A percentile compares a stretch with the other conserved stretches of the same genome.
Evolutionary conservation across 2,797 vertebrate species (phyloP).

Genomic region (Argyrosomus regius): DNA sequence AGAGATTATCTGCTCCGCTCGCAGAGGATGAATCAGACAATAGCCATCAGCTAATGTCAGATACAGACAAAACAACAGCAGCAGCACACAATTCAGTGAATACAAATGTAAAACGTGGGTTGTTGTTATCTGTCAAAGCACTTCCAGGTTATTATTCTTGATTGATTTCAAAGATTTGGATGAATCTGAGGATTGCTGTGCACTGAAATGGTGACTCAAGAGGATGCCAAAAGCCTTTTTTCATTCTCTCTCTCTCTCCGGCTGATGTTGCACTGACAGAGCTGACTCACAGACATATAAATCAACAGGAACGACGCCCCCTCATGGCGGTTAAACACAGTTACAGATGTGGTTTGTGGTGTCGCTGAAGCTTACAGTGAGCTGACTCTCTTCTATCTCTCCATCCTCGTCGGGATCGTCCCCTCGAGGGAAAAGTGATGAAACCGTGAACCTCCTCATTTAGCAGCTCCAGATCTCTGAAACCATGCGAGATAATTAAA

Average conservation of each 20-base stretch:
- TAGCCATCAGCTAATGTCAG: slow-evolving; percentile 28
- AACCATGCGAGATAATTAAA: slow-evolving; percentile 19
- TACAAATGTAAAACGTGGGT: slow-evolving; percentile 3
- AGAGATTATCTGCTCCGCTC: slow-evolving; percentile 58
- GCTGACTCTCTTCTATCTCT: slow-evolving; percentile 4
- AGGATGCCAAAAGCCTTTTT: slow-evolving; percentile 26
- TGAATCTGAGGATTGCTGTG: not conserved
- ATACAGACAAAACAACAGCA: not conserved
- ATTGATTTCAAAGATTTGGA: slow-evolving; percentile 14
- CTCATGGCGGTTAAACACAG: slow-evolving; percentile 26
- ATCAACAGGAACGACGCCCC: slow-evolving; percentile 24
- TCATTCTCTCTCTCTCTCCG: not conserved
- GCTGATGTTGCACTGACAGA: slow-evolving; percentile 12
- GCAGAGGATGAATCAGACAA: slow-evolving; percentile 42
- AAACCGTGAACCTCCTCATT: slow-evolving; percentile 71
- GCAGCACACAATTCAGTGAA: slow-evolving; percentile 21
- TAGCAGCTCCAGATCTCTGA: slow-evolving; percentile 32
- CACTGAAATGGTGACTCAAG: slow-evolving; percentile 39
- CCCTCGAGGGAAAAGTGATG: slow-evolving; percentile 49
- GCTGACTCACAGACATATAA: not conserved
- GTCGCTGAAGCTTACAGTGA: slow-evolving; percentile 31
- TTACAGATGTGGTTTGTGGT: slow-evolving; percentile 5
- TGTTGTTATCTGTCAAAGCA: not conserved
- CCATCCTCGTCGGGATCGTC: slow-evolving; percentile 52
- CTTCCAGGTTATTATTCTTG: slow-evolving; percentile 18